Base-by-base conservation (phyloP, 2,888 invertebrate species). In the Tholera decimalis region DNA sequence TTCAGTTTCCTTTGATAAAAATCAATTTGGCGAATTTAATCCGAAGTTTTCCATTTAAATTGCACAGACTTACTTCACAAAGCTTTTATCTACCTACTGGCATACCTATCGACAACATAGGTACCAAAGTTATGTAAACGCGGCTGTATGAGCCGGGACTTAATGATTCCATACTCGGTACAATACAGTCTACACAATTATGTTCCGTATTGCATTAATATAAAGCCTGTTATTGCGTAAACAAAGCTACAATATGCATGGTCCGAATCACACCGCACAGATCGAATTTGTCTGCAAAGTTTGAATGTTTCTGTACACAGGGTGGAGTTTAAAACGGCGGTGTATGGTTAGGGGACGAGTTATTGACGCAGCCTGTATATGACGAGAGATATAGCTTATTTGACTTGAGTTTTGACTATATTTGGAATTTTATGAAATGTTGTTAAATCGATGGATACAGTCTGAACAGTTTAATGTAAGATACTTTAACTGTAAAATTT, bases 221-320 rank as follows among this genome's bases (percentile, higher is more conserved):
- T 84, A 89, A 80, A 83, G 85, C 55, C 62, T 60, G 82, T 73
- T 83, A 74, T 88, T 62, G 85, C 73, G 72, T 79, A 83, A 76
- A 80, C 80, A 85, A 74, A 70, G 65, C 73, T 60, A 76, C 76
- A 73, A 70, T 81, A 82, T 85, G 87, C 86, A 91, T 88, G 87
- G 89, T 89, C 90, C 88, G 89, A 91, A 90, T 92, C 86, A 84
- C 83, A 84, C 85, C 85, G 86, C 85, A 79, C 82, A 90, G 93
- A 94, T 94, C 93, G 94, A 94, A 94, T 93, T 92, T 92, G 95
- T 95, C 95, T 95, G 94, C 94, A 91, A 95, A 95, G 95, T 95
- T 95, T 93, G 92, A 92, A 93, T 92, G 94, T 91, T 93, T 91
- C 91, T 88, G 87, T 91, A 88, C 83, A 88, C 84, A 83, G 82